Evolutionary conservation across 1,140 invertebrate species (phyloP), one percentile per base, ranked within the genome.

Genomic region (Formica exsecta): DNA sequence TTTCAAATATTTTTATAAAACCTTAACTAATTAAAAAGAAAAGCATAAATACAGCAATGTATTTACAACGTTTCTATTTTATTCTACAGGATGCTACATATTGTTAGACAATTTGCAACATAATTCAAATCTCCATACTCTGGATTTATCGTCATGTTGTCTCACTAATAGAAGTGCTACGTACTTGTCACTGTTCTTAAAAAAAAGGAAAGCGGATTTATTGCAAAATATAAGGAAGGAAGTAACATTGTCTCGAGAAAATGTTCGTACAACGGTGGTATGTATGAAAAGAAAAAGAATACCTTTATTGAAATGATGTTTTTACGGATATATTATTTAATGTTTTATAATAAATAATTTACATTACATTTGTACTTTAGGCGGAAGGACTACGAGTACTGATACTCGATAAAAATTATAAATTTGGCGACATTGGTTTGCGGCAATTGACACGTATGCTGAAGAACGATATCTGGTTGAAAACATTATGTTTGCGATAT

Each of bases 391-490:
- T 92, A n/a, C 86, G 65, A 8, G 86, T 85, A 5, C 9, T 92
- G 36, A 73, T 92, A 5, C 36, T 92, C 7, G 76, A 87, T 19
- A 66, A 71, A 48, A 92, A 92, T 88, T 54, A 57, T 5, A 86
- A 88, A 70, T 85, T 92, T 1, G 48, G 75, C 1, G 86, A 92
- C 25, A 44, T 38, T 8, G 88, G 90, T 1, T 38, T 92, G 0
- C 51, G 41, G 3, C 76, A 76, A 13, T 76, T 92, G 54, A 57
- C 51, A n/a, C 8, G 64, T 6, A 61, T 57, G 0, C 81, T 92
- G 19, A 89, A 87, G 32, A 77, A 76, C 38, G 86, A 92, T 48
- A 87, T 85, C 13, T 92, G 87, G 87, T 9, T 92, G 36, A 91
- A 66, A 61, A 80, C 62, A 3, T 70, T 92, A 44, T 84, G 74